Base-by-base conservation (phyloP, 2,888 invertebrate species). In the Oligia latruncula region DNA sequence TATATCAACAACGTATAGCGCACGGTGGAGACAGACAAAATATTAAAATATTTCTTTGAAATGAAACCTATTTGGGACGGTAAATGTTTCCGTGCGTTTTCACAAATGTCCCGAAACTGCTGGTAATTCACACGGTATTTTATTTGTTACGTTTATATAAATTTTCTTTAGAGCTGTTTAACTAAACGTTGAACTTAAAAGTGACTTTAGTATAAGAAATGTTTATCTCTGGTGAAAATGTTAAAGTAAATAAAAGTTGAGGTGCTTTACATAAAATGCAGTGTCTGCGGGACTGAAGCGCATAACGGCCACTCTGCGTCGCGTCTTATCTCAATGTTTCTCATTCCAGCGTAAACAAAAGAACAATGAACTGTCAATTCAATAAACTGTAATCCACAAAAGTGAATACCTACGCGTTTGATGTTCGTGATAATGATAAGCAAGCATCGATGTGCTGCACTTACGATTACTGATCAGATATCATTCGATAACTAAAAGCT, bases 401-500 rank as follows among this genome's bases (percentile, higher is more conserved):
- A 80, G 82, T 73, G 78, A 87, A 78, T 74, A 66, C 70, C 71
- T 35, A 83, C 78, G 67, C 64, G 49, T 73, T 65, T 72, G 70
- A 40, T 46, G 68, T 80, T 81, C 81, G 78, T 82, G 89, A 85
- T 87, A 87, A 77, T 49, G 89, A 89, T 87, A 83, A 82, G 49
- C 67, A n/a, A 66, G 74, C 79, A 71, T 83, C 68, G 43, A 77
- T 67, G 71, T 70, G 64, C 64, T 79, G 79, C 88, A 89, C 89
- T 89, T 78, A 89, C 70, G 71, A 70, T 85, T 79, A 82, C 78
- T 62, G 82, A 77, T 74, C 79, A 82, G 89, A 83, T 83, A 87
- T 84, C 76, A 77, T 82, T 60, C n/a, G 87, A 90, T 89, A 91
- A 85, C 90, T 90, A 90, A 88, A 91, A 90, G 86, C 89, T 81